Conservation (phyloP, 64 coral and sea anemone genomes). For the Dendronephthya gigantea region DNA sequence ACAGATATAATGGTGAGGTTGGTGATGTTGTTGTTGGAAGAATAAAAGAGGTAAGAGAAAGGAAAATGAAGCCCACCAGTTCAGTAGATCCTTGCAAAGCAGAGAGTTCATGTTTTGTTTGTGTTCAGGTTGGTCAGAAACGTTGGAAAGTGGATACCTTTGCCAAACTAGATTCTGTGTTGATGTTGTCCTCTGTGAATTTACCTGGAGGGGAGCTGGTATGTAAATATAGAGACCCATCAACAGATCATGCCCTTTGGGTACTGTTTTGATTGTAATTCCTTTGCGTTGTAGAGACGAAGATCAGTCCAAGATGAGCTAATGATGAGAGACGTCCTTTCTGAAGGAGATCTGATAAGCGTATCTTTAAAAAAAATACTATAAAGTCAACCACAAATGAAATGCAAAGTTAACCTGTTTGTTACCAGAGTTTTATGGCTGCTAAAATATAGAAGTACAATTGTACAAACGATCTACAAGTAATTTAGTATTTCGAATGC, state of each 20-base stretch:
- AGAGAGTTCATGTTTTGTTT: not conserved
- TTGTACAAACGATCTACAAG: no score
- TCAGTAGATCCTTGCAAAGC: no score
- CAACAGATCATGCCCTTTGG: no score
- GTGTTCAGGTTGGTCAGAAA: conserved; percentile 76
- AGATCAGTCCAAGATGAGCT: conserved; percentile 87
- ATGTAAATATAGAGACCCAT: conserved; percentile 11
- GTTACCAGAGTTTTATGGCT: no score
- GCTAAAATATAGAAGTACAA: no score
- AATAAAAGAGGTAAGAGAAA: conserved; percentile 77
- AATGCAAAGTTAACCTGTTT: not conserved
- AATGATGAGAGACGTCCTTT: conserved; percentile 87
- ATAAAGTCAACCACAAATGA: not conserved
- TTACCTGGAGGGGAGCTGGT: conserved; percentile 94
- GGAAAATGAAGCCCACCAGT: no score
- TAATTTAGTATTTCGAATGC: no score
- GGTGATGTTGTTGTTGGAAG: conserved; percentile 97
- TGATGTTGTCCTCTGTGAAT: conserved; percentile 81
- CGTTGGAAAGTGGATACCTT: conserved; percentile 99
- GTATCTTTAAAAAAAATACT: conserved; percentile 56
- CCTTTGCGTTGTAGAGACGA: conserved; percentile 43
- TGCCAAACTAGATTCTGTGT: conserved; percentile 86
- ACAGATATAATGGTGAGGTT: conserved; percentile 91
- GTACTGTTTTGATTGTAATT: not conserved
- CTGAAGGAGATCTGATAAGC: conserved; percentile 94